These are phyloP conservation scores for Falco rusticolus DNA, from an alignment of 2,797 vertebrate genomes.

Conservation along the genomic window DNA sequence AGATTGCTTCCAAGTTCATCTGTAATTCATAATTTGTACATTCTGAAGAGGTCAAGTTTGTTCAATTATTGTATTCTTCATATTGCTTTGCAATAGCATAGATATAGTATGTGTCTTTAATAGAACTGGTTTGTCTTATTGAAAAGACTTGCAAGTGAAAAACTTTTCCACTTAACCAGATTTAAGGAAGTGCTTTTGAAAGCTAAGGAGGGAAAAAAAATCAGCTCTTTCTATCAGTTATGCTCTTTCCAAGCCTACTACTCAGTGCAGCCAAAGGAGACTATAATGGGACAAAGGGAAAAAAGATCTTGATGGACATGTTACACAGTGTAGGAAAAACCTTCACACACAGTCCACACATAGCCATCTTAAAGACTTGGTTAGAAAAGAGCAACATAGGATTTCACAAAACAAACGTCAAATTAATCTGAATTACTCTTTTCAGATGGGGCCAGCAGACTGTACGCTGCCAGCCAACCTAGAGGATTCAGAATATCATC, in stretches of 20 bases:
- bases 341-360: neutral
- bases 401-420: neutral
- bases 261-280: neutral
- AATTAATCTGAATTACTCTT: neutral
- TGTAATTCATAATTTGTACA: neutral
- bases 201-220: neutral
- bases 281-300: neutral
- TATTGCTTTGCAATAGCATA: neutral
- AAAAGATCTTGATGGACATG: neutral
- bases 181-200: neutral
- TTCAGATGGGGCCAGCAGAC: neutral
- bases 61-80: neutral
- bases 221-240: neutral
- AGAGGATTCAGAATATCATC: neutral
- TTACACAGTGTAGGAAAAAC: neutral
- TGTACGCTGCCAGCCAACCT: neutral
- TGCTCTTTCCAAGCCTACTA: neutral
- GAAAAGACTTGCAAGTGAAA: neutral
- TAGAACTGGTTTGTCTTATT: neutral
- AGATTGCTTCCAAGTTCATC: neutral
- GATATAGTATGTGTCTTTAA: neutral
- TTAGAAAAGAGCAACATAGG: neutral
- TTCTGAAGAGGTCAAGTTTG: neutral
- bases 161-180: neutral
- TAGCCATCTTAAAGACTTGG: fast-evolving